Base-by-base conservation (phyloP, 2,797 vertebrate species). In the Columba guinea region DNA sequence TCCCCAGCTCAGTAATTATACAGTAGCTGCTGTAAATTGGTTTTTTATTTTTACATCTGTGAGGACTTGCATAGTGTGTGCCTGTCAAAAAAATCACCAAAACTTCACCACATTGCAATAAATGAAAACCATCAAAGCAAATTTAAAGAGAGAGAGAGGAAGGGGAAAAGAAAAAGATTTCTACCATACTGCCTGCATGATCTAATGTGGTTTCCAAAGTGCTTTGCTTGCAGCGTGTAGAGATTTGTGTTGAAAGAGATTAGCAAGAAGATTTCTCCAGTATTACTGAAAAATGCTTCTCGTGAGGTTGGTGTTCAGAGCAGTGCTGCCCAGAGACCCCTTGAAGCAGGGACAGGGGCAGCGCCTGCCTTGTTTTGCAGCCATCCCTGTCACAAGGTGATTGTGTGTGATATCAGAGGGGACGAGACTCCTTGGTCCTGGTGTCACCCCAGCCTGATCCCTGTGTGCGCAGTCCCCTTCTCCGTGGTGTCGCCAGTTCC, bases 261-360 rank as follows among this genome's bases (percentile, higher is more conserved):
- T 5, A 46, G 14, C 5, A 9, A 11, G 53, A 23, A 46, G n/a
- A 5, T 28, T 69, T 76, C 15, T 52, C 8, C 6, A 5, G 7
- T 3, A 0, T 58, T 28, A 19, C 23, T 51, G 53, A 8, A 10
- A 76, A 74, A 27, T 0, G 10, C 21, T 52, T 5, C 41, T 30
- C 9, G 12, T 13, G 0, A 17, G 52, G 59, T 23, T 5, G 51
- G 0, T 15, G 15, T 3, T 78, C 44, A 15, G n/a, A 0, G 39
- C 35, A 2, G 56, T 0, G 0, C 26, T 65, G 53, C 34, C 2
- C 2, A 16, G 0, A 3, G 44, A 10, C 11, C 23, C 46, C 12
- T 3, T 1, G 26, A 16, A 18, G 12, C 34, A 13, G 59, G 53
- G n/a, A 23, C 5, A 2, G 23, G 18, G 14, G 1, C 60, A 24